Evolutionary conservation across 2,888 invertebrate species (phyloP).

Genomic region (Heliconius charithonia): DNA sequence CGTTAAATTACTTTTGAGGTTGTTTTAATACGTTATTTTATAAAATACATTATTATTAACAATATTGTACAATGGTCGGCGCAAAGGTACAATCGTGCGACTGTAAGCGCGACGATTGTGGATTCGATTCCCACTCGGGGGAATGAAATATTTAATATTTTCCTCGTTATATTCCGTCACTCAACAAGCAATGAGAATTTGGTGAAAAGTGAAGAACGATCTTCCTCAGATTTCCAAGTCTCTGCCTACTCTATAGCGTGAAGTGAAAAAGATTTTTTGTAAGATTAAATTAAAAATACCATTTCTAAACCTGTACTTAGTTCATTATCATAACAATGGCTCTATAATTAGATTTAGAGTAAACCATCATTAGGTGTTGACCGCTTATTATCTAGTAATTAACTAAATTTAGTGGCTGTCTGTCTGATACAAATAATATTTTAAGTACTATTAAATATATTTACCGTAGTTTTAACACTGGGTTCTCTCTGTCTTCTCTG

Average conservation of each 20-base stretch:
- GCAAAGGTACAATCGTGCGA: too few species aligned
- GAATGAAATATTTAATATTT: background rate
- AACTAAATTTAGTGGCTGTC: slow-evolving; percentile 23
- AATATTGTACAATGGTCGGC: too few species aligned
- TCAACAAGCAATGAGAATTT: too few species aligned
- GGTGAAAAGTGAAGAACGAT: too few species aligned
- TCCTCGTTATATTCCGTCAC: too few species aligned
- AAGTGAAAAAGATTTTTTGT: background rate
- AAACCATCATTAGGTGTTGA: slow-evolving; percentile 27
- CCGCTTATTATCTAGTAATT: slow-evolving; percentile 31
- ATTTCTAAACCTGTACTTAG: background rate
- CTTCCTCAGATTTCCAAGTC: too few species aligned
- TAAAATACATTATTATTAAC: background rate
- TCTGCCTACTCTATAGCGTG: background rate
- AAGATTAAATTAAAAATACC: background rate
- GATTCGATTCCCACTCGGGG: background rate
- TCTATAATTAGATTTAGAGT: slow-evolving; percentile 25
- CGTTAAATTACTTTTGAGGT: slow-evolving; percentile 33
- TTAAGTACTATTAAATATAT: background rate
- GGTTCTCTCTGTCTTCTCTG: too few species aligned
- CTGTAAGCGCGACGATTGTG: background rate
- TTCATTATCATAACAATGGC: slow-evolving; percentile 23
- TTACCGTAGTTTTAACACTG: background rate
- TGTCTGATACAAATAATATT: background rate
- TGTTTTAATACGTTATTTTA: background rate